Conservation (phyloP, 2,888 invertebrate species). For the Phortica okadai region DNA sequence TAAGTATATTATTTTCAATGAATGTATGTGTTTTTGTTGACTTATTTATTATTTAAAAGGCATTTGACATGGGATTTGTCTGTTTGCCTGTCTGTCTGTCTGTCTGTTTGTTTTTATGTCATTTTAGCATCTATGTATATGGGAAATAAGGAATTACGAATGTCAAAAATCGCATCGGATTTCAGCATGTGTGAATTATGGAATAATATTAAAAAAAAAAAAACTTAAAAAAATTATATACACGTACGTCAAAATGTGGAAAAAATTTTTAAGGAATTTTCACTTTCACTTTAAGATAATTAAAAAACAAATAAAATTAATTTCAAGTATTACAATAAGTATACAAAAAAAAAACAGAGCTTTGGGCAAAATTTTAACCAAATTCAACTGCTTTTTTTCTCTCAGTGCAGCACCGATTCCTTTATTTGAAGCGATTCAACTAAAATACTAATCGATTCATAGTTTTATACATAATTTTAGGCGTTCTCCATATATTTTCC, state of each 20-base stretch:
- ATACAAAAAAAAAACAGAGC: background rate
- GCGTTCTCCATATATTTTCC: conserved; percentile 21
- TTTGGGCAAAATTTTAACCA: background rate
- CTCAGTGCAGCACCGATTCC: background rate
- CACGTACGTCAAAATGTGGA: conserved; percentile 73
- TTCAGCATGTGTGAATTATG: conserved; percentile 26
- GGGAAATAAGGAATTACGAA: too few relatives aligned
- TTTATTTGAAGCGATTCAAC: background rate
- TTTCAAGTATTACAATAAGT: background rate
- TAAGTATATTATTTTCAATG: conserved; percentile 25
- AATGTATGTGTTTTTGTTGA: conserved; percentile 21
- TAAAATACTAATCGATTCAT: conserved; percentile 33
- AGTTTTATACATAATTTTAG: conserved; percentile 20
- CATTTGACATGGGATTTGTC: background rate
- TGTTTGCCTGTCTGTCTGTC: too few relatives aligned
- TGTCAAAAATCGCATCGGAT: conserved; percentile 55
- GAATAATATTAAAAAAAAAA: conserved; percentile 44
- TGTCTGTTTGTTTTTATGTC: conserved; percentile 30
- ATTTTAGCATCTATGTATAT: conserved; percentile 24
- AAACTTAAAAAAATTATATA: conserved; percentile 74
- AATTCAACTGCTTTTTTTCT: conserved; percentile 5
- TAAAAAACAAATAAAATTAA: background rate
- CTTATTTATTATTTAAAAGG: background rate
- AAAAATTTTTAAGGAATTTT: conserved; percentile 45
- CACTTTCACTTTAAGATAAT: conserved; percentile 19